Percentiles rank a stretch among this genome's conserved stretches.
phyloP scores from a whole-genome alignment of 53 echinoderm and acorn worm genomes.

The Hippasteria phrygiana region DNA sequence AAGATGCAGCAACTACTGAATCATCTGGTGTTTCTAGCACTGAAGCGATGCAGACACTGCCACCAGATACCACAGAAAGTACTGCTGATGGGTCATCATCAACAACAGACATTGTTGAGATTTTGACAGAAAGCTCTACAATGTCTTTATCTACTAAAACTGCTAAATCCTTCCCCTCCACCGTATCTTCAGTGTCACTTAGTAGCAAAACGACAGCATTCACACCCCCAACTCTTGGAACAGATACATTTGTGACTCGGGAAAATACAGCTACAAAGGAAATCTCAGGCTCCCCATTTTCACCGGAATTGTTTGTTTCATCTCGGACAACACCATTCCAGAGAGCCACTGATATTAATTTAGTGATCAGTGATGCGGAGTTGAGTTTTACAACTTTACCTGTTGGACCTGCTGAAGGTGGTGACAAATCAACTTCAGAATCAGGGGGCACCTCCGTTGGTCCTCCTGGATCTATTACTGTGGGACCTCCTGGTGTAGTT shows the following conservation, averaged over 20 bases:
- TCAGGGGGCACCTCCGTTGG: neutral
- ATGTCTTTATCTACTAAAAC: neutral
- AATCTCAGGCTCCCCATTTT: neutral
- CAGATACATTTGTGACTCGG: neutral
- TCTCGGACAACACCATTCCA: neutral
- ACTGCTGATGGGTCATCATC: no score
- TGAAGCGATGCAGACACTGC: no score
- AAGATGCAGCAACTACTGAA: neutral
- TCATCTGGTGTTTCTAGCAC: no score
- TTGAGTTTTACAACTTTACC: conserved; percentile 21
- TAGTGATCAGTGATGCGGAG: neutral
- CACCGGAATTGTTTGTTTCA: neutral
- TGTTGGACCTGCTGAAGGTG: neutral
- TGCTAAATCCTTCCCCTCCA: neutral
- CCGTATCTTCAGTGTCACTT: neutral
- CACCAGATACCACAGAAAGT: no score
- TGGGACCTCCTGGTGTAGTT: neutral
- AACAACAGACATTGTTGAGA: neutral
- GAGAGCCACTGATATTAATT: neutral
- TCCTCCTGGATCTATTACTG: neutral
- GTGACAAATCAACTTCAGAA: neutral
- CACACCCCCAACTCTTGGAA: neutral
- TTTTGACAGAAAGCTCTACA: conserved; percentile 6
- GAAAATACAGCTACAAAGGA: neutral
- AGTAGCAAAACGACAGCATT: neutral